These are phyloP conservation scores for Spongia lamella DNA, from an alignment of 37 sponge, comb jelly and placozoan species.

Conservation along the genomic window DNA sequence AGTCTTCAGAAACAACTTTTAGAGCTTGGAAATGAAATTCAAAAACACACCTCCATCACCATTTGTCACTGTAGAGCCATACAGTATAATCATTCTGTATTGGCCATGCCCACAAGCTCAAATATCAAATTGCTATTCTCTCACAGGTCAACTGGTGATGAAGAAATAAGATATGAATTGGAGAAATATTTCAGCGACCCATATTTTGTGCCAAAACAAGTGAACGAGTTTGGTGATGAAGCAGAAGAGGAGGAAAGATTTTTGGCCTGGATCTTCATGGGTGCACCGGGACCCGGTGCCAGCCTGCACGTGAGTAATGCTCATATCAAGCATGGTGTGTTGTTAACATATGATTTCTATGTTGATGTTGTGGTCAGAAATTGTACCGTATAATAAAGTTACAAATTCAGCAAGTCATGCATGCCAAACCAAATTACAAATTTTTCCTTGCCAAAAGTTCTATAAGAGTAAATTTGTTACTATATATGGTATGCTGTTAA, in stretches of 20 bases:
- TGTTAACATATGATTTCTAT: too few species aligned
- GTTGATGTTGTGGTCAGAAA: too few species aligned
- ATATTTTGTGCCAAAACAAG: constrained; percentile 53
- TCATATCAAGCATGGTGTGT: too few species aligned
- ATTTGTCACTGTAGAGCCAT: neutral
- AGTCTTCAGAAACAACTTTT: too few species aligned
- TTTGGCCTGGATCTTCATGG: constrained; percentile 88
- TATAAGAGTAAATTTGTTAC: too few species aligned
- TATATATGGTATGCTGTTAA: neutral
- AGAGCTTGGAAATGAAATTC: too few species aligned
- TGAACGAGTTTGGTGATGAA: neutral
- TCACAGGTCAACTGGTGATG: constrained; percentile 75
- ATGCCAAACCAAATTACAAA: too few species aligned
- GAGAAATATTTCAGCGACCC: constrained; percentile 45
- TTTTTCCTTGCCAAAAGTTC: too few species aligned
- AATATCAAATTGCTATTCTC: neutral
- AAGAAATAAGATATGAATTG: constrained; percentile 43
- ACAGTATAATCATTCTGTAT: neutral
- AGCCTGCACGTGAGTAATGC: constrained; percentile 84
- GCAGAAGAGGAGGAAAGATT: neutral
- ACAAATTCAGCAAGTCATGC: too few species aligned
- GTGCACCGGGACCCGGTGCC: constrained; percentile 84
- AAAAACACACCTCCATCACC: neutral
- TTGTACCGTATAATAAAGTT: too few species aligned
- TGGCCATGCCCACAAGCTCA: neutral